Base-by-base conservation (phyloP, 1,140 invertebrate species). In the Eufriesea mexicana region DNA sequence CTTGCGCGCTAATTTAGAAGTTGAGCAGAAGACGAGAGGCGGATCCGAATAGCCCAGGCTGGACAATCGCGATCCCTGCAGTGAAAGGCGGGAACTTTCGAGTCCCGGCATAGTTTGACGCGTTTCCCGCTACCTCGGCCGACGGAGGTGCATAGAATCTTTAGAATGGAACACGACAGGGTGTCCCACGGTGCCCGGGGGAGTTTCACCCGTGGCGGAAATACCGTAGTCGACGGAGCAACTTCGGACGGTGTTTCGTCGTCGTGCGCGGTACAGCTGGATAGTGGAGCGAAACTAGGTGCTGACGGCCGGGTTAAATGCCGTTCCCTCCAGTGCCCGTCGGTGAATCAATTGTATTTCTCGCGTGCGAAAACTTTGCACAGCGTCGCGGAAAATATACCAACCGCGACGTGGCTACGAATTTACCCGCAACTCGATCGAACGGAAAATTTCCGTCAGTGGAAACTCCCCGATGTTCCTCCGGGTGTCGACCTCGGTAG, bases 131-230 rank as follows among this genome's bases (percentile, higher is more conserved):
- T 47, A 20, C 49, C 35, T n/a, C 67, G n/a, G 25, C 18, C 25
- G 54, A 25, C 64, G 54, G 23, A n/a, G 79, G 35, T 25, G 79
- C 49, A 72, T 84, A 72, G 67, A 83, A 77, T 82, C 73, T 85
- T 85, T 77, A 74, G 84, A 83, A 76, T 76, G 55, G 59, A 23
- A 76, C 84, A 70, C 72, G 84, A 77, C 84, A 72, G 72, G 71
- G 51, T 20, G 66, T 85, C 79, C 62, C 70, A 28, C 62, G 5
- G 14, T 51, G 62, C 72, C 42, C 83, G 42, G 14, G 25, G 77
- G 68, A 84, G 77, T 80, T 84, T 72, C 66, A 10, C n/a, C 54
- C 57, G 55, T 23, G 49, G 5, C 51, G 76, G 82, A 84, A 84
- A 84, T 55, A 45, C 82, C 54, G 18, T 47, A 25, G 59, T 55